Evolutionary conservation across 2,888 invertebrate species (phyloP), one percentile per base, ranked within the genome.

Genomic region (Reticulitermes lucifugus): DNA sequence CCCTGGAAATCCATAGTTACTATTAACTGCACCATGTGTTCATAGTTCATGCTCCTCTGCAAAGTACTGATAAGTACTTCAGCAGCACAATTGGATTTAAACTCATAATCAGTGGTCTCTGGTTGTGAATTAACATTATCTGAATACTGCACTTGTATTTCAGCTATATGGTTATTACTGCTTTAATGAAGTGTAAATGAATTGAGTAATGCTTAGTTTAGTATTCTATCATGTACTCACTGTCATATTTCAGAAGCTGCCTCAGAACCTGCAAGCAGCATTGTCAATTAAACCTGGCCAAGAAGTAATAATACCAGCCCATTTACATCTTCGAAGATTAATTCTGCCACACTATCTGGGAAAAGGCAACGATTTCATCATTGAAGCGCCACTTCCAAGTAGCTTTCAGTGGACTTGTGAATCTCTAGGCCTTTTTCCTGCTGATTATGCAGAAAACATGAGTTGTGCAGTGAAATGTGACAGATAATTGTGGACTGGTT

Each of bases 401-500:
- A 46, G 55, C 25, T 86, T 86, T 65, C 55, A 75, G 43, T 80
- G 77, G 81, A 86, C 84, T 12, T 86, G 86, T 77, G 21, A 84
- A 35, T 12, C 9, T 25, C 41, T 86, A 25, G 80, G 65, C n/a
- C 80, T 79, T 60, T 75, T 79, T 55, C 25, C 75, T 35, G 29
- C 22, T 41, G 9, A 35, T 73, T 6, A 35, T 73, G 41, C 21
- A 41, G 35, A 73, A 73, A 35, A 73, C 14, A 6, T 29, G 9
- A 73, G 21, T 6, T 65, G 9, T 65, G 12, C 25, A 12, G 25
- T 25, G 12, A 65, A n/a, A 6, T n/a, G 9, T 65, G 25, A 65
- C 65, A 65, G 65, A 65, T 65, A 65, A 25, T 77, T 51, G 25
- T 51, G 14, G 25, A 79, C 1, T 9, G 5, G 35, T 51, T 21